A percentile compares a stretch with the other conserved stretches of the same genome.
Evolutionary conservation across 2,797 vertebrate species (phyloP).

Genomic region (Paratrypauchen microcephalus): DNA sequence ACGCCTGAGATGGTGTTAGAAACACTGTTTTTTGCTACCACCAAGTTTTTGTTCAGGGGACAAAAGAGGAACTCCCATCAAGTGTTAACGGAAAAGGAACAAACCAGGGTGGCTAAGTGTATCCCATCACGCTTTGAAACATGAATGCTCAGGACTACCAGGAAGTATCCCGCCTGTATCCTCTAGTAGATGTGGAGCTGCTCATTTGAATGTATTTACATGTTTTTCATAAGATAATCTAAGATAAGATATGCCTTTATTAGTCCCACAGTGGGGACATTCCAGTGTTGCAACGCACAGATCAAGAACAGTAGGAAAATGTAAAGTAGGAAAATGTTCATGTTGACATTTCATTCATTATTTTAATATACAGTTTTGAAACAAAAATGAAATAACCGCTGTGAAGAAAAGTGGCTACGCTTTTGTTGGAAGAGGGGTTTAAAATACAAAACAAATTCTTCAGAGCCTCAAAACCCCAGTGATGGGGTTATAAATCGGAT

Average conservation of each 20-base stretch:
- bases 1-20: constrained; percentile 2
- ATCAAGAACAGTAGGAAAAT: too few species aligned
- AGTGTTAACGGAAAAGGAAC: constrained; percentile 9
- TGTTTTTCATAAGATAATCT: too few species aligned
- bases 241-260: too few species aligned
- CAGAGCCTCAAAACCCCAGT: background rate
- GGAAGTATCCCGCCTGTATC: background rate
- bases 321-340: too few species aligned
- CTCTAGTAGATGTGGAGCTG: constrained; percentile 9
- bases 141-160: background rate
- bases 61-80: constrained; percentile 19
- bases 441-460: background rate
- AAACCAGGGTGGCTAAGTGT: constrained; percentile 3
- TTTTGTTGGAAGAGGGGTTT: background rate
- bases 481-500: background rate
- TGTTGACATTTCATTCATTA: background rate
- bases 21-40: constrained; percentile 1
- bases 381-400: background rate
- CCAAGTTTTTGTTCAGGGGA: constrained; percentile 19
- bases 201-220: constrained; percentile 48
- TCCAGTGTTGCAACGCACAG: too few species aligned
- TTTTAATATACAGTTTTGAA: background rate
- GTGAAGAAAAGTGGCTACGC: too few species aligned
- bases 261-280: too few species aligned
- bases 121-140: constrained; percentile 19